Percentiles rank a stretch among this genome's conserved stretches.
phyloP scores from a whole-genome alignment of 2,113 vertebrate genomes.

The Anoplopoma fimbria region DNA sequence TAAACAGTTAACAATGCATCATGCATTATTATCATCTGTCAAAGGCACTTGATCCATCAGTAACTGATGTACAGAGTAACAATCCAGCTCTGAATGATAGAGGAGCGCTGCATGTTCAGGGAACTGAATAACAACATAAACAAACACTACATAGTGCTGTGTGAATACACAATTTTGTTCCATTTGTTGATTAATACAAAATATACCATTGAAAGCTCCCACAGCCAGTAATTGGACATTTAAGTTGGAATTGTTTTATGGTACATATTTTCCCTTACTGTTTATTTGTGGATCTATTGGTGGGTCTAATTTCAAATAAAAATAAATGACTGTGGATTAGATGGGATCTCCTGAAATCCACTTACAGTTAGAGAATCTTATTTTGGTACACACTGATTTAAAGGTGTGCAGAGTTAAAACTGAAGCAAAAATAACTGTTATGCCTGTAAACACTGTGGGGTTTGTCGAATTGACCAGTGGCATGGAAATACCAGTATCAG shows the following conservation, averaged over 20 bases:
- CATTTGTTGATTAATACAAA: not conserved
- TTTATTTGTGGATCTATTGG: not conserved
- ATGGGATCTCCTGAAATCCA: not conserved
- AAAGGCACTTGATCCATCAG: not conserved
- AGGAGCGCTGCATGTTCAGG: not conserved
- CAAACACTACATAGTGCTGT: not conserved
- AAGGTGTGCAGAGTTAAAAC: not conserved
- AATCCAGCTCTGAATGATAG: not conserved
- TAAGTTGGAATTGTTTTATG: not conserved
- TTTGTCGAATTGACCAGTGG: slow-evolving; percentile 66
- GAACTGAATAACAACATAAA: not conserved
- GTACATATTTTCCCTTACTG: not conserved
- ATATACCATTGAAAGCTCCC: not conserved
- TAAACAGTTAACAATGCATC: slow-evolving; percentile 25
- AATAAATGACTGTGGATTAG: not conserved
- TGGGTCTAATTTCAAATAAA: not conserved
- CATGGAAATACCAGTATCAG: slow-evolving; percentile 64
- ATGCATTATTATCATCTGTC: slow-evolving; percentile 6
- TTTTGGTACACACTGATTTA: not conserved
- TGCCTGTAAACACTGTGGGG: slow-evolving; percentile 39
- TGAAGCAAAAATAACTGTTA: not conserved
- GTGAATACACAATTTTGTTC: not conserved
- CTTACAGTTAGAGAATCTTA: not conserved
- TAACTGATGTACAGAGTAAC: not conserved
- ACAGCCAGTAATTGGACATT: not conserved